A percentile compares a stretch with the other conserved stretches of the same genome.
These are phyloP conservation scores for Macropodus opercularis DNA, from an alignment of 2,797 vertebrate species.

Conservation along the genomic window DNA sequence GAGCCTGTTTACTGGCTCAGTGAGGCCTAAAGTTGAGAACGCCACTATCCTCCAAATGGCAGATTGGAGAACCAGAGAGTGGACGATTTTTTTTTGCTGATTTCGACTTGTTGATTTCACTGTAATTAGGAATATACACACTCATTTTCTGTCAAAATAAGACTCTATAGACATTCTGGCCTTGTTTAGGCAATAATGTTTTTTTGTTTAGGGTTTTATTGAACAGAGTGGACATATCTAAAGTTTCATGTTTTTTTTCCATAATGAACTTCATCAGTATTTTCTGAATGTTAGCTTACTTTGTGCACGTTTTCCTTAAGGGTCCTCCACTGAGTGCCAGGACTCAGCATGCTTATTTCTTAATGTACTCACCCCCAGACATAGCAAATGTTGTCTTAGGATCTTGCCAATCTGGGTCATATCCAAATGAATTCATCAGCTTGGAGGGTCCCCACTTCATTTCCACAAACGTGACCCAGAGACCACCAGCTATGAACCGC, in stretches of 20 bases:
- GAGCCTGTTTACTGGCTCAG: conserved; percentile 68
- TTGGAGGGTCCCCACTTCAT: conserved; percentile 56
- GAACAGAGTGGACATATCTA: neutral
- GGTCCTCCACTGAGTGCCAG: conserved; percentile 49
- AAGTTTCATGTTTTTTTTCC: neutral
- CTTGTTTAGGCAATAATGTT: neutral
- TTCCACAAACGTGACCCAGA: conserved; percentile 67
- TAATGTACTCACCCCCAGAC: conserved; percentile 69
- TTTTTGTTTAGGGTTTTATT: too few relatives aligned
- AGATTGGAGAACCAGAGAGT: conserved; percentile 76
- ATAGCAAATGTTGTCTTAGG: conserved; percentile 71
- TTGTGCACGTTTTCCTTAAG: conserved; percentile 60
- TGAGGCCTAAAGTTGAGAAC: conserved; percentile 57
- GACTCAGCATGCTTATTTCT: conserved; percentile 71
- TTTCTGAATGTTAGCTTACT: conserved; percentile 15
- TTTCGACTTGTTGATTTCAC: conserved; percentile 8
- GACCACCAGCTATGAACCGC: conserved; percentile 66
- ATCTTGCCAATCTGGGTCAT: conserved; percentile 72
- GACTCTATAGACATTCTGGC: neutral
- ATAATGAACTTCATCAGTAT: neutral
- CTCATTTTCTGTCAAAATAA: neutral
- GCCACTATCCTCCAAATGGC: conserved; percentile 57
- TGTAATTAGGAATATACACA: conserved; percentile 5
- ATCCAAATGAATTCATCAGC: conserved; percentile 75
- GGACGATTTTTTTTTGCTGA: conserved; percentile 45